Evolutionary conservation across 1,140 invertebrate genomes (phyloP), one percentile per base, ranked within the genome.

Genomic region (Habropoda laboriosa): DNA sequence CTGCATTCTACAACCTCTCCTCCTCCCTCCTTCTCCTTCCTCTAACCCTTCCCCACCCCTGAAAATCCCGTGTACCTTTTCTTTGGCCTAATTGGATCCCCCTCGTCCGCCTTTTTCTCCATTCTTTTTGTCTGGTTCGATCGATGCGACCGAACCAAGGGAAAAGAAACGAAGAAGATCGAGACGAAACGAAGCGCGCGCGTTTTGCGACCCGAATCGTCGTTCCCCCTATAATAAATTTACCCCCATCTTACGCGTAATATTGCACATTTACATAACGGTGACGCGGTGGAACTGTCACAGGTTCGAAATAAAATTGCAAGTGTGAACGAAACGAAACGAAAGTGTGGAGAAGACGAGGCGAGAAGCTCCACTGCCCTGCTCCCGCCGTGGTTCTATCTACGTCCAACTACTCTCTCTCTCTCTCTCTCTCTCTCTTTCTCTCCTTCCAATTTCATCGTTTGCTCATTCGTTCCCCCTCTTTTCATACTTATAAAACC

Each of bases 221-320:
- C n/a, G n/a, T n/a, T n/a, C 21, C 45, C 30, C 66, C n/a, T 21
- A 63, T 45, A 40, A 8, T 6, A 55, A 45, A 58, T 77, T 78
- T 38, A 76, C 38, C 63, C 24, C 27, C 55, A 4, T 30, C 67
- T 79, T 79, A 75, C 57, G 67, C 60, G 73, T 87, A 83, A 83
- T 87, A 89, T 89, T 89, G 87, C 87, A 89, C 87, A 85, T 81
- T 82, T 76, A 80, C 85, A n/a, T 82, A 80, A 87, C n/a, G 78
- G 70, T 63, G 51, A 76, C 70, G 71, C 70, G 64, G 21, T 55
- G 8, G 38, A 58, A 51, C 27, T n/a, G 30, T 64, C 35, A 71
- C 27, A 0, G 42, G n/a, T n/a, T 70, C 27, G 53, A 57, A 73
- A 24, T 24, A 45, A n/a, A n/a, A n/a, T n/a, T n/a, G n/a, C n/a